Conservation (phyloP, 2,888 invertebrate genomes). For the Acrobasis repandana region DNA sequence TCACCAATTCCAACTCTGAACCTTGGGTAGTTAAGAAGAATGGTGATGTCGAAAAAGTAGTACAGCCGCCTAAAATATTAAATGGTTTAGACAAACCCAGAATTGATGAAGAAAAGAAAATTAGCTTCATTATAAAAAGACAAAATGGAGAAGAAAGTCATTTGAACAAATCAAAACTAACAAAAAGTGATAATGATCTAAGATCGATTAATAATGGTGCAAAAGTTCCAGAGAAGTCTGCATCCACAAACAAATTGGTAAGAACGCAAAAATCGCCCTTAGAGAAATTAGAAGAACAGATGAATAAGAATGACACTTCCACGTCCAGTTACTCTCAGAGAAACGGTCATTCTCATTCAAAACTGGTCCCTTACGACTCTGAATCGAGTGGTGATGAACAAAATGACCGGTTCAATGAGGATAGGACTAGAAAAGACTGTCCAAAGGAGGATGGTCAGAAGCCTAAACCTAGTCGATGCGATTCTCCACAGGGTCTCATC, state of each 20-base stretch:
- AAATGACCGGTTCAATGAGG: conserved; percentile 40
- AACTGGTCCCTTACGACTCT: conserved; percentile 84
- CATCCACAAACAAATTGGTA: conserved; percentile 57
- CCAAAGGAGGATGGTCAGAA: conserved; percentile 43
- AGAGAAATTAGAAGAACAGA: conserved; percentile 73
- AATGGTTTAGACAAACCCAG: conserved; percentile 61
- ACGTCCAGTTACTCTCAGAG: conserved; percentile 48
- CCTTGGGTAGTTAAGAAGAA: conserved; percentile 78
- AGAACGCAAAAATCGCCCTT: conserved; percentile 68
- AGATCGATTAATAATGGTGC: conserved; percentile 40
- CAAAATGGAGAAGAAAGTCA: conserved; percentile 55
- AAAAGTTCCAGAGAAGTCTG: conserved; percentile 54
- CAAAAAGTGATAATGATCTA: conserved; percentile 64
- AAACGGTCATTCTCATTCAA: conserved; percentile 56
- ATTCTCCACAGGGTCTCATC: conserved; percentile 58
- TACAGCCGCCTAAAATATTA: conserved; percentile 53
- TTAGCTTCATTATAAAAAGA: conserved; percentile 63
- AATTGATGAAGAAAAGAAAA: conserved; percentile 64
- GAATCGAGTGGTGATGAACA: conserved; percentile 81
- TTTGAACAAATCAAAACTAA: conserved; percentile 49
- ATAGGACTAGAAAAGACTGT: conserved; percentile 34
- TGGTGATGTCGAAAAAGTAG: conserved; percentile 72
- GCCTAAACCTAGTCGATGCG: conserved; percentile 61
- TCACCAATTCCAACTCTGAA: conserved; percentile 55
- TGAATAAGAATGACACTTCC: conserved; percentile 62